Base-by-base conservation (phyloP, 1,140 invertebrate species). In the Pteromalus puparum region DNA sequence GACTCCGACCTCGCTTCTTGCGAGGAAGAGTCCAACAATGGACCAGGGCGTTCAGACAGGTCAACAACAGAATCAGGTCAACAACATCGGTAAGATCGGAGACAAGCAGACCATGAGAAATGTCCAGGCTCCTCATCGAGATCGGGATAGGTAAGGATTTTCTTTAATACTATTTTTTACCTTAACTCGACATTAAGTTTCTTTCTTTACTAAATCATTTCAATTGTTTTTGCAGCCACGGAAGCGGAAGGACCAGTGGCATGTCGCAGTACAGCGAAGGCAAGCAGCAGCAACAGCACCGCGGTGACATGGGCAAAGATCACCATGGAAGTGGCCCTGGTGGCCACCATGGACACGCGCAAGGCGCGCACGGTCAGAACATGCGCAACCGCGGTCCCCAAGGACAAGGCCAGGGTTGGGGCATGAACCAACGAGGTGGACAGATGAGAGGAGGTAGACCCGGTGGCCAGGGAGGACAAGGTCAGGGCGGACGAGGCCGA, bases 21-120 rank as follows among this genome's bases (percentile, higher is more conserved):
- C 95, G 65, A 94, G 96, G 89, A 96, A 97, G 92, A 97, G 97
- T 87, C 96, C 97, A 67, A 97, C 97, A 6, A 95, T 95, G 83
- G 97, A 98, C 91, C 96, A 97, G 90, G 95, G 96, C 84, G 96
- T 96, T 77, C 97, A 98, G 92, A 95, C 95, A 70, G 89, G 90
- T 21, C 91, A 93, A 67, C 93, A 93, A 46, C 91, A 93, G 73
- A 93, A 93, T 42, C 90, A 91, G 30, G 89, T 85, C 73, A 90
- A 81, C 74, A 91, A 87, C 86, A 91, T 90, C 70, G 91, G 88
- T 24, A 93, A 90, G 85, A 90, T 90, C 75, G 90, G 87, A n/a
- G 92, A 91, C 75, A 91, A 90, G 78, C 83, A 85, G 34, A 93
- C 89, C 83, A 91, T 89, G 87, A 90, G 92, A 90, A 90, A 89